Conservation (phyloP, 92 coral and sea anemone genomes). For the Isaurus tuberculatus region DNA sequence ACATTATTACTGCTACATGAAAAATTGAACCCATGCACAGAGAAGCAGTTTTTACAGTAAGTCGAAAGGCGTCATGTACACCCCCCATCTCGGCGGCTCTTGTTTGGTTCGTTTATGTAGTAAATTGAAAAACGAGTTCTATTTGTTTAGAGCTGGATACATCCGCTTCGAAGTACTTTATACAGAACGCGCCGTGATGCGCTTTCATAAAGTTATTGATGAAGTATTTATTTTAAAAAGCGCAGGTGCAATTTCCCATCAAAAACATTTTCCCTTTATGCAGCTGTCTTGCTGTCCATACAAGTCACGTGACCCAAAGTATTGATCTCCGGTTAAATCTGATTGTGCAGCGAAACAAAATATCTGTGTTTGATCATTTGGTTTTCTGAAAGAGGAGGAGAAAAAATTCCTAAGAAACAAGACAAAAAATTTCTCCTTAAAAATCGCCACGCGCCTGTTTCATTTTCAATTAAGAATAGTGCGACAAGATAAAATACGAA, state of each 20-base stretch:
- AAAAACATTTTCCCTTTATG: conserved; percentile 70
- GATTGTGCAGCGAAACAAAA: conserved; percentile 34
- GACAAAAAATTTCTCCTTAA: conserved; percentile 10
- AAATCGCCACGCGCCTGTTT: conserved; percentile 30
- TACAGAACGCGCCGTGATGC: conserved; percentile 87
- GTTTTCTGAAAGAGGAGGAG: background rate
- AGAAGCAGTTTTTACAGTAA: conserved; percentile 2
- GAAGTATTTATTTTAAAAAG: conserved; percentile 93
- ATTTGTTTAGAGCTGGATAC: conserved; percentile 82
- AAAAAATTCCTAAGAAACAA: background rate
- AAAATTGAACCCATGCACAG: background rate
- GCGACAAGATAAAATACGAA: conserved; percentile 75
- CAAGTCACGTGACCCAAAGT: conserved; percentile 76
- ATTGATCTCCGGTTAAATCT: conserved; percentile 38
- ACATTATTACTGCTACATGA: conserved; percentile 54
- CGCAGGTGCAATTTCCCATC: conserved; percentile 94
- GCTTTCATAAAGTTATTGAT: conserved; percentile 98
- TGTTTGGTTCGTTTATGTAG: conserved; percentile 64
- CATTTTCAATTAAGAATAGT: conserved; percentile 80
- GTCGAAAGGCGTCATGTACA: conserved; percentile 13
- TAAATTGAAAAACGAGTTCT: conserved; percentile 69
- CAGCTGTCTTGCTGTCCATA: conserved; percentile 72
- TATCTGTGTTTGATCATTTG: conserved; percentile 16
- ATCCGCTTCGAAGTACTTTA: conserved; percentile 97
- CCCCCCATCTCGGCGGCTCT: conserved; percentile 6